Base-by-base conservation (phyloP, 1,140 invertebrate species). In the Micrasema longulum region DNA sequence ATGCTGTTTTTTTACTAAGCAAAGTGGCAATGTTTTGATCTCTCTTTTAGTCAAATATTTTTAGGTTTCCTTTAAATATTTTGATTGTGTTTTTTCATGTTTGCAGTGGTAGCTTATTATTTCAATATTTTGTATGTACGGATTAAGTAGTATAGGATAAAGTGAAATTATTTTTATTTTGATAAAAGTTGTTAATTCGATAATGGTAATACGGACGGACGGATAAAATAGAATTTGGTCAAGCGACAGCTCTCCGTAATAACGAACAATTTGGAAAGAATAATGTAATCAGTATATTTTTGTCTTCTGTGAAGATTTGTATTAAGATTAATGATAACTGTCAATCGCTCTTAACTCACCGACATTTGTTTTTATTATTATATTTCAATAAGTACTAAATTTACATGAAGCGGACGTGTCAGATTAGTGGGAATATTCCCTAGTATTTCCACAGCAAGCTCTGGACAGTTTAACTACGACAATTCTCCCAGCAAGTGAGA, bases 11-110 rank as follows among this genome's bases (percentile, higher is more conserved):
- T 75, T 75, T 75, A 66, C 65, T 75, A 75, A 69, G 74, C 52
- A 31, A 75, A 72, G 88, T 89, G 88, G 89, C 89, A 90, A 90
- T 90, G 88, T 89, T 89, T 89, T 90, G 89, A 90, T 90, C 89
- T 87, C 86, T 90, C 85, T 88, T 88, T 89, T 90, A 89, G 88
- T 89, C 88, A 89, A 85, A 86, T 85, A 85, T 86, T 82, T 80
- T 84, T 82, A 83, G 84, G 80, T 82, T 79, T 82, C 82, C 74
- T 75, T 72, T n/a, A 72, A 75, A 75, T 75, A 75, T 75, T 72
- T 75, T 75, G 74, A 75, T 78, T 77, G 77, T 78, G 77, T 76
- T 73, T 78, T 78, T 78, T 76, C 78, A 78, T 79, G 78, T 69
- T 73, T 75, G 73, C 69, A 75, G 69, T 78, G 79, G 78, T 80